Evolutionary conservation across 1,140 invertebrate genomes (phyloP).

Genomic region (Ips typographus): DNA sequence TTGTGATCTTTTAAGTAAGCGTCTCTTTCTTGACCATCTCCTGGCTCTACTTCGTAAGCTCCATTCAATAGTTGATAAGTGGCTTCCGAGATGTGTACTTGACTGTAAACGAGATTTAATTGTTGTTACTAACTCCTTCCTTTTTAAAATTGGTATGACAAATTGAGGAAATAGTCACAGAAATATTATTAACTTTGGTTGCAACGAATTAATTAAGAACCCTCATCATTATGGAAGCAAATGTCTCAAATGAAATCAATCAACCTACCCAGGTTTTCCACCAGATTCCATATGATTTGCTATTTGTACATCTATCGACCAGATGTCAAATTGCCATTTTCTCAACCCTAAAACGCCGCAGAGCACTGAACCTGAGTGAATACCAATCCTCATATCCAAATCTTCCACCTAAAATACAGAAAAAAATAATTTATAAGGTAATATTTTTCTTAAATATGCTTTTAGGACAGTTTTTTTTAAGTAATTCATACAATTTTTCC

Average conservation of each 20-base stretch:
- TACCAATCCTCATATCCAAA: constrained; percentile 93
- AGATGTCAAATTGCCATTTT: constrained; percentile 98
- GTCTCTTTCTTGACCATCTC: constrained; percentile 82
- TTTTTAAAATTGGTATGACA: too few species aligned
- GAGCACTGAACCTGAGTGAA: constrained; percentile 91
- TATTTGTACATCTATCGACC: constrained; percentile 96
- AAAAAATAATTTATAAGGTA: background rate
- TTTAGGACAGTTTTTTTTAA: background rate
- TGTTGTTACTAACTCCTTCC: too few species aligned
- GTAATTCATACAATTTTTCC: background rate
- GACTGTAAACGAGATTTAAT: constrained; percentile 56
- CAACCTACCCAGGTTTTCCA: constrained; percentile 82
- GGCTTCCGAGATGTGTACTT: constrained; percentile 88
- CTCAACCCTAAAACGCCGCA: constrained; percentile 91
- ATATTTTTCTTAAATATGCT: background rate
- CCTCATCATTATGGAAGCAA: too few species aligned
- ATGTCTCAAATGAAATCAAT: background rate
- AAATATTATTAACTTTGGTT: too few species aligned
- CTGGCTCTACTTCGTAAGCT: constrained; percentile 90
- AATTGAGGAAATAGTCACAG: too few species aligned
- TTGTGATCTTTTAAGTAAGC: constrained; percentile 83
- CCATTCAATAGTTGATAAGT: constrained; percentile 83
- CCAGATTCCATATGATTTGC: constrained; percentile 98
- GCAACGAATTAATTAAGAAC: too few species aligned
- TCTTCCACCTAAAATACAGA: constrained; percentile 72